These are phyloP conservation scores for Montipora capitata DNA, from an alignment of 92 coral and sea anemone genomes.

Conservation along the genomic window DNA sequence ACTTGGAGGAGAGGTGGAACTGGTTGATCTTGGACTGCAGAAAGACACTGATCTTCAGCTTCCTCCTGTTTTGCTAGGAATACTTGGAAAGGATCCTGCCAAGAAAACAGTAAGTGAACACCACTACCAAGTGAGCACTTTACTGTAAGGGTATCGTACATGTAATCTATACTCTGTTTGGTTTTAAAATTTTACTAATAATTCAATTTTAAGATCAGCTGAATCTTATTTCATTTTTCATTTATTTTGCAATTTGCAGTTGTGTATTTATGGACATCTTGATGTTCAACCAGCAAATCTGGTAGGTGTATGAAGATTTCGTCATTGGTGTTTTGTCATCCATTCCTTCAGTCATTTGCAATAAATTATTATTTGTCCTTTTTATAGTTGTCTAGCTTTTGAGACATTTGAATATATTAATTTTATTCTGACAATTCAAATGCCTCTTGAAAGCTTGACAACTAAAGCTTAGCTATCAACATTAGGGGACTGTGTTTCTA, in stretches of 20 bases:
- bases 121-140: too few relatives aligned
- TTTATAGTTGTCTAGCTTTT: too few relatives aligned
- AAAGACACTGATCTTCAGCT: slow-evolving; percentile 69
- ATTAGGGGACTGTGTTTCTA: too few relatives aligned
- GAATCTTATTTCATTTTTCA: background rate
- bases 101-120: slow-evolving; percentile 89
- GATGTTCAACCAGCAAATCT: slow-evolving; percentile 95
- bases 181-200: too few relatives aligned
- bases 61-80: slow-evolving; percentile 91
- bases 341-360: too few relatives aligned
- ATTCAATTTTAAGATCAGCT: background rate
- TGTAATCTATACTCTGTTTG: too few relatives aligned
- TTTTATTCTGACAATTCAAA: too few relatives aligned
- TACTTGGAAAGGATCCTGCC: slow-evolving; percentile 88
- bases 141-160: too few relatives aligned
- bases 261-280: slow-evolving; percentile 96
- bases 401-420: too few relatives aligned
- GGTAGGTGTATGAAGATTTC: slow-evolving; percentile 39
- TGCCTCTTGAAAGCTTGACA: too few relatives aligned
- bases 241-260: slow-evolving; percentile 58
- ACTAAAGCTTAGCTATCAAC: too few relatives aligned
- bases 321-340: background rate
- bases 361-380: too few relatives aligned
- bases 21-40: slow-evolving; percentile 86
- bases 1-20: slow-evolving; percentile 76